Base-by-base conservation (phyloP, 2,888 invertebrate species). In the Protonemura montana region DNA sequence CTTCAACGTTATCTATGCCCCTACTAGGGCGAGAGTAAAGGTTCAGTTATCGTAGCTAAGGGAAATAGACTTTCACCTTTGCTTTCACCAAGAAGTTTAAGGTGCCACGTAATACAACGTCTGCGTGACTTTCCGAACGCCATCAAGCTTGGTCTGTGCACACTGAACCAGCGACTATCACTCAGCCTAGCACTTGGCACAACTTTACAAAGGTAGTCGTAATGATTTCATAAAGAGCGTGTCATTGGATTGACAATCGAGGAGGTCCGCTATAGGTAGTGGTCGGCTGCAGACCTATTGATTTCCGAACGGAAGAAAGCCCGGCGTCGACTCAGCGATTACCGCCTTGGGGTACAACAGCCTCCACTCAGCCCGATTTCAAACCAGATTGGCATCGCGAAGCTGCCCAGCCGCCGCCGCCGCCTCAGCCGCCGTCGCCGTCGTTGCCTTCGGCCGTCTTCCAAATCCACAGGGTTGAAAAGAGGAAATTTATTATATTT, bases 271-370 rank as follows among this genome's bases (percentile, higher is more conserved):
- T 3, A 28, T n/a, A 30, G 30, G 35, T 81, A 0, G 25, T 27
- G 16, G 27, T 7, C n/a, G 81, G 81, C 10, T 28, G 29, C n/a
- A 30, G 29, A 28, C 29, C 30, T 81, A 81, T 81, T 30, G 81
- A 81, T 81, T 81, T 81, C 30, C 81, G 28, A 81, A 81, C 81
- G n/a, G n/a, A 28, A 78, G 78, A 78, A 78, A 59, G 59, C 6
- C n/a, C 25, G 78, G 28, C 28, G 81, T 30, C 28, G 81, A 81
- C 13, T 81, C 81, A 81, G 81, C 81, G 81, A 81, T 81, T 81
- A 21, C 78, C 78, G 78, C 78, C 27, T 13, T 27, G 78, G 7
- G 78, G 7, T 10, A 10, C 26, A 25, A n/a, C 26, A 21, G 27
- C 26, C 30, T 30, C 16, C 0, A 81, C 81, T 81, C 81, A 30